A percentile compares a stretch with the other conserved stretches of the same genome.
Evolutionary conservation across 1,140 invertebrate species (phyloP).

Genomic region (Pristionchus pacificus): DNA sequence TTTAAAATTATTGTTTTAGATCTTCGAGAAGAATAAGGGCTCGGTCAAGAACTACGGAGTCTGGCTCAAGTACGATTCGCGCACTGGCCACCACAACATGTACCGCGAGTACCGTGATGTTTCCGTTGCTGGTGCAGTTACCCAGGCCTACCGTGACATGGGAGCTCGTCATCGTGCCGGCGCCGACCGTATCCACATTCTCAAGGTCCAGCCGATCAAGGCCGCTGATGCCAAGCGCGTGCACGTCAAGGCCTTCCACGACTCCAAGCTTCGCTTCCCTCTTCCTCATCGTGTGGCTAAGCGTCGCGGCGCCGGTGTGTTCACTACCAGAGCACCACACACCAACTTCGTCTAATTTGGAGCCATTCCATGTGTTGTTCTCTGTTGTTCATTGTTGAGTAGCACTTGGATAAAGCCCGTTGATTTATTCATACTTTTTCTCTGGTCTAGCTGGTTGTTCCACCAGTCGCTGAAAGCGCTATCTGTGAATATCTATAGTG

Average conservation of each 20-base stretch:
- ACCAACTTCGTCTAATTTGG: constrained; percentile 72
- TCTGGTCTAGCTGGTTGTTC: constrained; percentile 9
- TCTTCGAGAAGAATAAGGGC: constrained; percentile 80
- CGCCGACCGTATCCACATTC: constrained; percentile 95
- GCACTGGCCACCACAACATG: constrained; percentile 95
- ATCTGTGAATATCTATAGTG: too few relatives aligned
- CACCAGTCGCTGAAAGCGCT: too few relatives aligned
- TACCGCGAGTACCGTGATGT: constrained; percentile 98
- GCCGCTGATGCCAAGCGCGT: constrained; percentile 82
- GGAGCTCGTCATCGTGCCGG: constrained; percentile 93
- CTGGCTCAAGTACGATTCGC: constrained; percentile 89
- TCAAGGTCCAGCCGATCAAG: constrained; percentile 85
- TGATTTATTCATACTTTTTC: background rate
- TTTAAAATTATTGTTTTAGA: background rate
- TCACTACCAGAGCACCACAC: constrained; percentile 77
- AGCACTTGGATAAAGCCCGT: background rate
- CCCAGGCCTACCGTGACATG: constrained; percentile 98
- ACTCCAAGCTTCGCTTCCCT: constrained; percentile 90
- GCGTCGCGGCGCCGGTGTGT: constrained; percentile 61
- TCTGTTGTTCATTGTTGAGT: background rate
- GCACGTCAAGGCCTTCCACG: constrained; percentile 94
- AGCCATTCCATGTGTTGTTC: background rate
- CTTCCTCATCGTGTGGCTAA: constrained; percentile 83
- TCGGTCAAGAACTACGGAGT: constrained; percentile 99
- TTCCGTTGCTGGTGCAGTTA: constrained; percentile 87